phyloP scores from a whole-genome alignment of 1,140 invertebrate genomes.

The Cherax quadricarinatus region DNA sequence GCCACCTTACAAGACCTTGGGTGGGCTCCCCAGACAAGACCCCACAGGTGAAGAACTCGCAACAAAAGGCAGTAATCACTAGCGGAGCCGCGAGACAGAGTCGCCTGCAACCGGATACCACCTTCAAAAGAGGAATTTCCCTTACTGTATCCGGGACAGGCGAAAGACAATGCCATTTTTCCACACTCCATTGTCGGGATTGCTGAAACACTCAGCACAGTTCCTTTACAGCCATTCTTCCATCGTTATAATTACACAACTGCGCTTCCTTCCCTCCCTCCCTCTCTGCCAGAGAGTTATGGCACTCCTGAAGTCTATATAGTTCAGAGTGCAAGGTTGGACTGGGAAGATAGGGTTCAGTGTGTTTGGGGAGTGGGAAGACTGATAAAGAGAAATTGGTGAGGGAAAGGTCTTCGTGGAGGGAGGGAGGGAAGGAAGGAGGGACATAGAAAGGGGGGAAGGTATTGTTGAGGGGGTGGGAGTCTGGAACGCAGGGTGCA shows the following conservation, averaged over 20 bases:
- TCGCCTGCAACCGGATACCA: not conserved
- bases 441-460: too few species aligned
- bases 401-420: too few species aligned
- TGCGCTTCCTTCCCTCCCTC: too few species aligned
- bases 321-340: not conserved
- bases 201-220: not conserved
- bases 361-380: not conserved
- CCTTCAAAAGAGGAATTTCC: slow-evolving; percentile 17
- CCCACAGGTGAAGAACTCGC: not conserved
- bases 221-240: not conserved
- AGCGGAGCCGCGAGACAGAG: not conserved
- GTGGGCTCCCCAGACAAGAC: not conserved
- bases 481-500: too few species aligned
- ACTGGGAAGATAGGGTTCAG: too few species aligned
- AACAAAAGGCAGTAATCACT: slow-evolving; percentile 2
- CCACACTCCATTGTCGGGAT: not conserved
- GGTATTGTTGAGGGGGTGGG: too few species aligned
- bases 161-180: slow-evolving; percentile 12
- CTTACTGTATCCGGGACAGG: not conserved
- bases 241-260: slow-evolving; percentile 7
- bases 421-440: too few species aligned
- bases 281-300: not conserved
- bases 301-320: not conserved
- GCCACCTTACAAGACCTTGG: too few species aligned
- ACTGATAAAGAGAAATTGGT: not conserved